Base-by-base conservation (phyloP, 2,113 vertebrate genomes). In the Aegotheles bennettii region DNA sequence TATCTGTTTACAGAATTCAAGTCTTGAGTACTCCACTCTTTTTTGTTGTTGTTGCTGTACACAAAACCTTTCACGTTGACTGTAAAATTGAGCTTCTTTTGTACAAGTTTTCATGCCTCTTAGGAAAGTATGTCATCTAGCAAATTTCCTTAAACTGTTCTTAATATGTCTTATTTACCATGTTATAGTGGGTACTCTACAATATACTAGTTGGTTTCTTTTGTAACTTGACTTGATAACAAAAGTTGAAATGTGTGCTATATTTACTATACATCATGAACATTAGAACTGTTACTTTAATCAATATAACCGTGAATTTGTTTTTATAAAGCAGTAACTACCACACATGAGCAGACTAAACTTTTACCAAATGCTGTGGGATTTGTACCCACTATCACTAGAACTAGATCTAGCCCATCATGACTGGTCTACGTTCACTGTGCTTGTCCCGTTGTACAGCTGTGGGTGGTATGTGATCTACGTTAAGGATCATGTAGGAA, bases 371-470 rank as follows among this genome's bases (percentile, higher is more conserved):
- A 23, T 42, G 33, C 38, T 67, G 10, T 67, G 64, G 25, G 42
- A 28, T 74, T 88, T 70, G 29, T 78, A 38, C 16, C 45, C 43
- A 1, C 29, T 56, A 0, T 51, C 14, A 13, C 18, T 43, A 63
- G 38, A 33, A 23, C 20, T 60, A 25, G 33, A 67, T 75, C 56
- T 31, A 45, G 42, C 31, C 14, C 60, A 3, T 63, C 35, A 13
- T n/a, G 45, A 21, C 42, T 67, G 47, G 56, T 31, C 50, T 64
- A 4, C 7, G 4, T 36, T 10, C 26, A 17, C 20, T 16, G 5
- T 18, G 16, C 6, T 23, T 1, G 10, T n/a, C 24, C 26, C 18
- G 21, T n/a, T 42, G 13, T 45, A 1, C 0, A 1, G 2, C 61
- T 57, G 29, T 74, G 53, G 31, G n/a, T 59, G 54, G 42, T 43